Conservation (phyloP, 1,140 invertebrate genomes). For the Acromyrmex charruanus region DNA sequence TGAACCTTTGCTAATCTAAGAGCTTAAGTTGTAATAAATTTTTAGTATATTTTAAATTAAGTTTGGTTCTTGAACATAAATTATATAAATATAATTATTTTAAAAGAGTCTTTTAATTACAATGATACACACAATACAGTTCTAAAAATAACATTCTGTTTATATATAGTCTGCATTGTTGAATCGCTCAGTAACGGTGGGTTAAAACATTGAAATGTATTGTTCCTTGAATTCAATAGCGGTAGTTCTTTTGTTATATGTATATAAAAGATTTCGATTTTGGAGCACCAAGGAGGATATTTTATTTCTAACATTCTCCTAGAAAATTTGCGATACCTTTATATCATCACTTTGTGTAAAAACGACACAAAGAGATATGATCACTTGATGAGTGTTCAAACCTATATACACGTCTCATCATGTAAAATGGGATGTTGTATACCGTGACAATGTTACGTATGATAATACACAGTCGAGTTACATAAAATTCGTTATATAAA, state of each 20-base stretch:
- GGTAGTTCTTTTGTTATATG: background rate
- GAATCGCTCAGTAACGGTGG: background rate
- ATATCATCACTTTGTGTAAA: background rate
- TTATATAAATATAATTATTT: background rate
- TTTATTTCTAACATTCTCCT: background rate
- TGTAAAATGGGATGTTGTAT: conserved; percentile 7
- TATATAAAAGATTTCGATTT: background rate
- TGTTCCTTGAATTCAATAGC: background rate
- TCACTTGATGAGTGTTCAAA: background rate
- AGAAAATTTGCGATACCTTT: background rate
- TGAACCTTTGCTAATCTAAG: background rate
- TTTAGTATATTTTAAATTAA: background rate
- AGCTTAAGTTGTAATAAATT: background rate
- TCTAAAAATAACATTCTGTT: background rate
- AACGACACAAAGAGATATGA: background rate
- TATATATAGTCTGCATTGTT: background rate
- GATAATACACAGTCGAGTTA: conserved; percentile 13
- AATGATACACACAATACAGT: background rate
- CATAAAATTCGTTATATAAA: conserved; percentile 43
- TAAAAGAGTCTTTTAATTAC: background rate
- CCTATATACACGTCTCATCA: background rate
- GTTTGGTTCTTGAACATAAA: background rate
- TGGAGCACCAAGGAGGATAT: background rate
- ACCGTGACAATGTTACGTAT: background rate
- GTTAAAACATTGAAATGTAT: background rate